phyloP scores from a whole-genome alignment of 2,113 vertebrate genomes.

The Upupa epops region DNA sequence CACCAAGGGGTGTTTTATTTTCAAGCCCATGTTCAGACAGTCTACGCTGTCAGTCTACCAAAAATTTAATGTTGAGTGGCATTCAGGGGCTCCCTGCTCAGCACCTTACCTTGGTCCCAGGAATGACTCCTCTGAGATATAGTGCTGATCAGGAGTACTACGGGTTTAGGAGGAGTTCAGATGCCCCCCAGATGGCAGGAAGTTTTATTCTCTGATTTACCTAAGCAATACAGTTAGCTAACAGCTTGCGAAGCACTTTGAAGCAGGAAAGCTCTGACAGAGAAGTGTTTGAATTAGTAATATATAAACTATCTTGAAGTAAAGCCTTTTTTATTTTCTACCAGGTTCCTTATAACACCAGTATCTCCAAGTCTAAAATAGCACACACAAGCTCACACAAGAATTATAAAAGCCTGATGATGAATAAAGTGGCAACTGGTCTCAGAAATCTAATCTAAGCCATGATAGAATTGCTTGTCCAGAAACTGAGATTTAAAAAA shows the following conservation, averaged over 20 bases:
- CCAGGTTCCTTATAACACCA: not conserved
- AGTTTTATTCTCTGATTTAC: not conserved
- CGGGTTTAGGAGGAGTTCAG: not conserved
- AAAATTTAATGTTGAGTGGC: not conserved
- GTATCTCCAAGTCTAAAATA: not conserved
- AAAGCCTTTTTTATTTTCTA: not conserved
- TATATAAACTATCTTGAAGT: not conserved
- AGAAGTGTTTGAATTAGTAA: not conserved
- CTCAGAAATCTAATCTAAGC: not conserved
- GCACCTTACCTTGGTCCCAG: not conserved
- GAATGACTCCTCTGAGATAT: not conserved
- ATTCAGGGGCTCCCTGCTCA: not conserved
- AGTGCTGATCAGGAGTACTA: fast-evolving
- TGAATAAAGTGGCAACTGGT: not conserved
- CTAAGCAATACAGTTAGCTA: not conserved
- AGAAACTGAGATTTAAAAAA: not conserved
- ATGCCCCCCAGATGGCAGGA: not conserved
- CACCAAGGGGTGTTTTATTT: not conserved
- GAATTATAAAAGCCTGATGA: not conserved
- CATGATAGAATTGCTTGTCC: not conserved
- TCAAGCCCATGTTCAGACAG: not conserved
- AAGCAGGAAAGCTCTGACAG: not conserved
- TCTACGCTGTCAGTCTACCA: not conserved
- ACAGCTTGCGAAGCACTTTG: not conserved
- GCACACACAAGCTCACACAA: not conserved